A percentile compares a stretch with the other conserved stretches of the same genome.
These are phyloP conservation scores for Aplysina aerophoba DNA, from an alignment of 37 sponge, comb jelly and placozoan genomes.

Conservation along the genomic window DNA sequence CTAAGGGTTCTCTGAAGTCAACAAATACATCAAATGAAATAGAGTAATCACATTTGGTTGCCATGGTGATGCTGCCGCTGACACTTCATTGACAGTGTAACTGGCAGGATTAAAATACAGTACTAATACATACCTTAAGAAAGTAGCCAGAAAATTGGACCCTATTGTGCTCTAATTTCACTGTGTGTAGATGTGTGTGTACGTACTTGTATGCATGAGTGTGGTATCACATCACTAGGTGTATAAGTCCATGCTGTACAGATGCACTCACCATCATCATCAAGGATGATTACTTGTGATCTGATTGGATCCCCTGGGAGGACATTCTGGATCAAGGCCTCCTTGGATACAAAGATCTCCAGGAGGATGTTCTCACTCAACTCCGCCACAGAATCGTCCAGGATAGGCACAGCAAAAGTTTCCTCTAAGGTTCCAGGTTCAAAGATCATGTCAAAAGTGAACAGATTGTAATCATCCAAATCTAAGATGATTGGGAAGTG, in stretches of 20 bases:
- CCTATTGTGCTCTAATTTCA: too few species aligned
- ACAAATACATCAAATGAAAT: too few species aligned
- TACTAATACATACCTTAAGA: not conserved
- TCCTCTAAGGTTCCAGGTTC: not conserved
- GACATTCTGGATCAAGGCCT: not conserved
- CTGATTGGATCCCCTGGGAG: not conserved
- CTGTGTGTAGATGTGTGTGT: not conserved
- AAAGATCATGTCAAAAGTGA: constrained; percentile 1
- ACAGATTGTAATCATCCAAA: not conserved
- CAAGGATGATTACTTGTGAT: not conserved
- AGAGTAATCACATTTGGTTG: too few species aligned
- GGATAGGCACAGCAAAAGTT: constrained; percentile 13
- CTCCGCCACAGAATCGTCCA: not conserved
- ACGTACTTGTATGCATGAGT: not conserved
- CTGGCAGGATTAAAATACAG: not conserved
- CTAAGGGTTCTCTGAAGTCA: too few species aligned
- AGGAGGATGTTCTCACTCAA: not conserved
- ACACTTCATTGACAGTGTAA: constrained; percentile 1
- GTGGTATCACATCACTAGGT: not conserved
- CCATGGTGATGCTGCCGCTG: not conserved
- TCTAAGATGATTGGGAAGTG: not conserved
- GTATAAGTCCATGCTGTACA: not conserved
- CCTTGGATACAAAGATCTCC: constrained; percentile 10
- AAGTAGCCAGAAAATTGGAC: too few species aligned
- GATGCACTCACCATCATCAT: constrained; percentile 6